Conservation (phyloP, 2,797 vertebrate species). For the Chromobotia macracanthus region DNA sequence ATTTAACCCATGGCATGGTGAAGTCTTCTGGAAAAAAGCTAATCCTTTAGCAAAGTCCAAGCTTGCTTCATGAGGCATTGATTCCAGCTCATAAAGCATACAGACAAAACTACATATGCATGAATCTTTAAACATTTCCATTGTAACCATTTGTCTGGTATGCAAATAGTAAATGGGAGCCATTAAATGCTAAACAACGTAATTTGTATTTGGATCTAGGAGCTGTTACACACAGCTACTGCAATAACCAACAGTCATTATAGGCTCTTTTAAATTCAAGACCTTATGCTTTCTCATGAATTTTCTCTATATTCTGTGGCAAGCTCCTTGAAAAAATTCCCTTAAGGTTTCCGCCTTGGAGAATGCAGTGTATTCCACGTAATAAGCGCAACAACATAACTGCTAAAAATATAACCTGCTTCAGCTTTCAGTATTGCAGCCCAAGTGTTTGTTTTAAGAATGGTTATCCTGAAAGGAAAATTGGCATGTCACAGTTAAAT, state of each 20-base stretch:
- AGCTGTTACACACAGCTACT: slow-evolving; percentile 2
- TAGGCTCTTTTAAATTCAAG: slow-evolving; percentile 9
- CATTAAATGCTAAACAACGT: slow-evolving; percentile 21
- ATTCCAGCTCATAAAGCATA: slow-evolving; percentile 10
- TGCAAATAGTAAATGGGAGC: slow-evolving; percentile 4
- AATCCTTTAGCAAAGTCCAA: neutral
- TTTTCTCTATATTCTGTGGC: neutral
- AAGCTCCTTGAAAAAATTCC: neutral
- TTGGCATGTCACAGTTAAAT: neutral
- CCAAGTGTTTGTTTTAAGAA: neutral
- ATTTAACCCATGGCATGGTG: neutral
- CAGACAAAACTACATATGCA: neutral
- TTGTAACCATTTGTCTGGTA: slow-evolving; percentile 1
- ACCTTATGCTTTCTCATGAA: slow-evolving; percentile 15
- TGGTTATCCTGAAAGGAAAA: neutral
- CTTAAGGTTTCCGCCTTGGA: neutral
- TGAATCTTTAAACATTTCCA: neutral
- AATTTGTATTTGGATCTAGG: slow-evolving; percentile 19
- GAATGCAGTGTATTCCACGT: neutral
- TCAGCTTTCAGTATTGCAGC: neutral
- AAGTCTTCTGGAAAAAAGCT: neutral
- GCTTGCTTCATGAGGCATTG: neutral
- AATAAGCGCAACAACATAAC: neutral
- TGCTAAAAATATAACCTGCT: neutral
- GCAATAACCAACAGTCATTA: slow-evolving; percentile 4